Evolutionary conservation across 2,113 vertebrate species (phyloP).

Genomic region (Colaptes auratus): DNA sequence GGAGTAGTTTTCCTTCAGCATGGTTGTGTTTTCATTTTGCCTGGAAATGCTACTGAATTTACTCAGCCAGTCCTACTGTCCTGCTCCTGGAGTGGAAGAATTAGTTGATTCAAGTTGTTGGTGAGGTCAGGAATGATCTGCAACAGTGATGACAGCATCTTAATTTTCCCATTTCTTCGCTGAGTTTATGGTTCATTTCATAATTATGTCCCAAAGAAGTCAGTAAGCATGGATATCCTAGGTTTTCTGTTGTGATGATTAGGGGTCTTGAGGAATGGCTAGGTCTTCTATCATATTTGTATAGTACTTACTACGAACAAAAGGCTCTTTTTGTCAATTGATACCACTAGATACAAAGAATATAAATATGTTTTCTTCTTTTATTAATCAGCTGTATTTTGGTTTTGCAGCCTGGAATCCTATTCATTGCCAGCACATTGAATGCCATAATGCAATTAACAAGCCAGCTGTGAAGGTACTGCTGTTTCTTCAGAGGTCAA

Average conservation of each 20-base stretch:
- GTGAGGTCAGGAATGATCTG: background rate
- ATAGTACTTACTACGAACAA: background rate
- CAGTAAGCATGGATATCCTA: background rate
- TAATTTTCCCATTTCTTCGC: background rate
- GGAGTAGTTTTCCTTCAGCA: background rate
- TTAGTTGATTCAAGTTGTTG: background rate
- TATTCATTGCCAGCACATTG: conserved; percentile 98
- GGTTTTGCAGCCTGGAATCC: conserved; percentile 95
- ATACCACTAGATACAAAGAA: background rate
- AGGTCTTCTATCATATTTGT: background rate
- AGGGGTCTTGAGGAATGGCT: background rate
- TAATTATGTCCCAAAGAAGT: background rate
- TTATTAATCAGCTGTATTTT: conserved; percentile 62
- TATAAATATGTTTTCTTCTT: background rate
- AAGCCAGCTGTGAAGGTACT: conserved; percentile 99
- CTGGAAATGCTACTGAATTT: background rate
- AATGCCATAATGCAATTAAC: conserved; percentile 99
- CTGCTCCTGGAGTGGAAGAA: background rate
- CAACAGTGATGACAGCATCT: background rate
- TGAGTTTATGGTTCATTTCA: background rate
- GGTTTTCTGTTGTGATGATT: background rate
- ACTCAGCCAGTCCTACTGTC: background rate
- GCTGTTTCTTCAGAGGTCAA: conserved; percentile 9
- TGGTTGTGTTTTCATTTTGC: background rate
- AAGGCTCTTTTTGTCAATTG: background rate